These are phyloP conservation scores for Meta bourneti DNA, from an alignment of 2,888 invertebrate species.

Conservation along the genomic window DNA sequence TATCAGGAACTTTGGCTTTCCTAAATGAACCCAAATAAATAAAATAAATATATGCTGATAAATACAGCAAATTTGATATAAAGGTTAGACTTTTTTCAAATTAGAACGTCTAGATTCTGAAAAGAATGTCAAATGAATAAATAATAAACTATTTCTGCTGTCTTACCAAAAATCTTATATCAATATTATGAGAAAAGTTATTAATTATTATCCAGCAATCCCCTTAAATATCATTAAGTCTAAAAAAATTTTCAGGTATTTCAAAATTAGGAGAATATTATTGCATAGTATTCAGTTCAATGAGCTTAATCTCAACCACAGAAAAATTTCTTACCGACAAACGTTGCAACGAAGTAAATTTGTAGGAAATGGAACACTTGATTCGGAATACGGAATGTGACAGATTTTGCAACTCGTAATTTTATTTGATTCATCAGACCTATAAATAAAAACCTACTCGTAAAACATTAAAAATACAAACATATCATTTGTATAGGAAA, in stretches of 20 bases:
- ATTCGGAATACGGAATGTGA: constrained; percentile 91
- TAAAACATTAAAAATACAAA: constrained; percentile 10
- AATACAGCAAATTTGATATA: background rate
- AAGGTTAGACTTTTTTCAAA: background rate
- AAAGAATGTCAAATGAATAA: background rate
- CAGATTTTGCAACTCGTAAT: constrained; percentile 83
- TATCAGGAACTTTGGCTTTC: constrained; percentile 92
- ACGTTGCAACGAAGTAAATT: constrained; percentile 87
- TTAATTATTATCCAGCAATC: no score
- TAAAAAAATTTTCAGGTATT: no score
- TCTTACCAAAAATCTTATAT: background rate
- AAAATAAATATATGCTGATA: background rate
- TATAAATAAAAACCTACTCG: constrained; percentile 5
- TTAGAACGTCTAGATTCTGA: background rate
- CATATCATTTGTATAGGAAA: background rate
- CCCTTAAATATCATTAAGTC: no score
- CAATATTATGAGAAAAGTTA: background rate
- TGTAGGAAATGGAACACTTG: constrained; percentile 87
- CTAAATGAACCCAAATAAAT: constrained; percentile 19
- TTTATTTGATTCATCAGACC: constrained; percentile 79
- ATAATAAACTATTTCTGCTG: background rate
- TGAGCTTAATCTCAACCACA: background rate
- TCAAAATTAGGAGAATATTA: no score
- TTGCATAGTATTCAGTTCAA: no score
- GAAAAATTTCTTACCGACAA: constrained; percentile 84